phyloP scores from a whole-genome alignment of 2,113 vertebrate species.

The Lampris megalopsis region DNA sequence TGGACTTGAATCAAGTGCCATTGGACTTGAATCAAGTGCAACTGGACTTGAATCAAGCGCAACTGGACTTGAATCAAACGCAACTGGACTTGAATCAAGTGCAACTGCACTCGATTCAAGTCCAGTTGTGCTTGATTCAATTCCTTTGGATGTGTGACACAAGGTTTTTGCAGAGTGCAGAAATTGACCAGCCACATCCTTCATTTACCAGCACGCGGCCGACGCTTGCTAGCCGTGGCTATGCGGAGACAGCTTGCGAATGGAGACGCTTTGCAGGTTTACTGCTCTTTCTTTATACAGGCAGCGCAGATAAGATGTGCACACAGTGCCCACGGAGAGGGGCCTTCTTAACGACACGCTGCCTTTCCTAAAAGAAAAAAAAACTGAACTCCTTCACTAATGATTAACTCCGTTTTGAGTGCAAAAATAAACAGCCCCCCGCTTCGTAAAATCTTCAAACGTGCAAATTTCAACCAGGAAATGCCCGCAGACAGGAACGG shows the following conservation, averaged over 20 bases:
- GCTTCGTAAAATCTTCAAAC: conserved; percentile 38
- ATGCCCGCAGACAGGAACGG: conserved; percentile 46
- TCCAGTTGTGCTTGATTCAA: too few relatives aligned
- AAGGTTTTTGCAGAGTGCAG: conserved; percentile 2
- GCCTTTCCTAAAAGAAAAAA: conserved; percentile 49
- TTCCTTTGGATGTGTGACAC: too few relatives aligned
- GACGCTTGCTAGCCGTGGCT: conserved; percentile 6
- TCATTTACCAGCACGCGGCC: conserved; percentile 18
- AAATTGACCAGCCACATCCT: conserved; percentile 20
- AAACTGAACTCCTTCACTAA: conserved; percentile 39
- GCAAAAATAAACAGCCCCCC: conserved; percentile 32
- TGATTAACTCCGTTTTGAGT: conserved; percentile 64
- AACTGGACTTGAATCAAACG: too few relatives aligned
- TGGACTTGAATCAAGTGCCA: too few relatives aligned
- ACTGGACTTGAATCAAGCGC: too few relatives aligned
- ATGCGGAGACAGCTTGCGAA: conserved; percentile 69
- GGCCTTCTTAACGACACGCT: conserved; percentile 40
- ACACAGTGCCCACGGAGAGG: conserved; percentile 52
- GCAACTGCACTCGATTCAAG: too few relatives aligned
- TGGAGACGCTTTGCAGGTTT: conserved; percentile 65
- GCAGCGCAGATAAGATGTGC: conserved; percentile 67
- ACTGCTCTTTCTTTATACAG: conserved; percentile 61
- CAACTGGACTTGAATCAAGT: too few relatives aligned
- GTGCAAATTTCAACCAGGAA: conserved; percentile 43
- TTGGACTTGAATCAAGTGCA: too few relatives aligned